These are phyloP conservation scores for Bembecia ichneumoniformis DNA, from an alignment of 2,888 invertebrate species.

Conservation along the genomic window DNA sequence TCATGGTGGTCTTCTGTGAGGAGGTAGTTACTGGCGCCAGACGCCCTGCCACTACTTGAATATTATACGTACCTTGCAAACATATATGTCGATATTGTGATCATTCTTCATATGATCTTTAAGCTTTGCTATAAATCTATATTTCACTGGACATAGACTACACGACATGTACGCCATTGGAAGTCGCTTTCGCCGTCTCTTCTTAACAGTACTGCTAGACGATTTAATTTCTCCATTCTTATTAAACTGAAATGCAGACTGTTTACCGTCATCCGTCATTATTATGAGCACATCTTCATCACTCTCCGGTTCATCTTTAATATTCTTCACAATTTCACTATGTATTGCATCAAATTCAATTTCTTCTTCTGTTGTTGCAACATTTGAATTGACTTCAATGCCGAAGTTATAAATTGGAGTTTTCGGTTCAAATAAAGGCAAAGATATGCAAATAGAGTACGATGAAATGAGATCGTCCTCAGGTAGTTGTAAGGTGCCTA, in stretches of 20 bases:
- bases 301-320: slow-evolving; percentile 12
- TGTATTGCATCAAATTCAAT: not conserved
- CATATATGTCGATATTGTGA: slow-evolving; percentile 41
- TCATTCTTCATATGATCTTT: slow-evolving; percentile 47
- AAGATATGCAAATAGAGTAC: slow-evolving; percentile 35
- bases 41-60: no score
- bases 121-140: slow-evolving; percentile 48
- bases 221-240: not conserved
- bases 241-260: not conserved
- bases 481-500: slow-evolving; percentile 23
- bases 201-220: slow-evolving; percentile 3
- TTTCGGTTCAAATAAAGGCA: slow-evolving; percentile 24
- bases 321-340: not conserved
- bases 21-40: no score
- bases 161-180: slow-evolving; percentile 43
- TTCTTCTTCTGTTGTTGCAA: slow-evolving; percentile 15
- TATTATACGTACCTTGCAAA: slow-evolving; percentile 61
- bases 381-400: not conserved
- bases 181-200: slow-evolving; percentile 32
- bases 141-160: slow-evolving; percentile 42
- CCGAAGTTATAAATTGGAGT: slow-evolving; percentile 20
- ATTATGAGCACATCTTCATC: slow-evolving; percentile 30
- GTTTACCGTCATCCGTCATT: slow-evolving; percentile 25
- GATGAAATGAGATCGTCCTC: slow-evolving; percentile 14
- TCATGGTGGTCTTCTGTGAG: no score